Conservation (phyloP, 2,888 invertebrate species). For the Brenthis hecate region DNA sequence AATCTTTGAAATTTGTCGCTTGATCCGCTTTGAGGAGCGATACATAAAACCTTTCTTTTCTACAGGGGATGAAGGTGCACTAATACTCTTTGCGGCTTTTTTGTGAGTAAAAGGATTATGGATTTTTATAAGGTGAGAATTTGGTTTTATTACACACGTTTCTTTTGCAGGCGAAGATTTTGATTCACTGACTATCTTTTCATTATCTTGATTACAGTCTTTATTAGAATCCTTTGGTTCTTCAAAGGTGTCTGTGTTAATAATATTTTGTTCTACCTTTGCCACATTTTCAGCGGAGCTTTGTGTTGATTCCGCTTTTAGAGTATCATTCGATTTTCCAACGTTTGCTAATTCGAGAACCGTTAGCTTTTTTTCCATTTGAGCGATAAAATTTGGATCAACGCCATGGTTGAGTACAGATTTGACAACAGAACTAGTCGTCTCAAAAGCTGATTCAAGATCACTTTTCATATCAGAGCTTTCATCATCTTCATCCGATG, state of each 20-base stretch:
- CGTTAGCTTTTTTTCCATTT: constrained; percentile 66
- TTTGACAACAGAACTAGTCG: constrained; percentile 82
- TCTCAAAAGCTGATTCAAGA: constrained; percentile 72
- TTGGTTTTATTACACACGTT: constrained; percentile 61
- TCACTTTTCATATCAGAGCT: constrained; percentile 77
- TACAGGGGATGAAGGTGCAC: constrained; percentile 73
- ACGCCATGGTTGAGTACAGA: constrained; percentile 72
- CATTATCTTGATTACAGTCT: constrained; percentile 21
- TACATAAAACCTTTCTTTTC: constrained; percentile 71
- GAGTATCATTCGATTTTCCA: constrained; percentile 41
- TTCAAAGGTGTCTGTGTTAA: constrained; percentile 14
- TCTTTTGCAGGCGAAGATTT: constrained; percentile 39
- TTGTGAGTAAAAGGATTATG: constrained; percentile 72
- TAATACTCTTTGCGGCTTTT: constrained; percentile 67
- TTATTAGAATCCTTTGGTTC: constrained; percentile 18
- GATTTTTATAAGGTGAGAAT: constrained; percentile 65
- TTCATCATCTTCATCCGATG: constrained; percentile 74
- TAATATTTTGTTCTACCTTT: constrained; percentile 24
- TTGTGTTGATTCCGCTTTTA: constrained; percentile 1
- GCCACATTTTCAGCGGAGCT: constrained; percentile 17
- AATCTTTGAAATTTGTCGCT: constrained; percentile 66
- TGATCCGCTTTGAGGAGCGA: constrained; percentile 72
- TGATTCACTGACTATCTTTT: constrained; percentile 13
- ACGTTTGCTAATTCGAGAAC: constrained; percentile 47
- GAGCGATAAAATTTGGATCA: constrained; percentile 57